Base-by-base conservation (phyloP, 2,113 vertebrate species). In the Microcebus murinus region DNA sequence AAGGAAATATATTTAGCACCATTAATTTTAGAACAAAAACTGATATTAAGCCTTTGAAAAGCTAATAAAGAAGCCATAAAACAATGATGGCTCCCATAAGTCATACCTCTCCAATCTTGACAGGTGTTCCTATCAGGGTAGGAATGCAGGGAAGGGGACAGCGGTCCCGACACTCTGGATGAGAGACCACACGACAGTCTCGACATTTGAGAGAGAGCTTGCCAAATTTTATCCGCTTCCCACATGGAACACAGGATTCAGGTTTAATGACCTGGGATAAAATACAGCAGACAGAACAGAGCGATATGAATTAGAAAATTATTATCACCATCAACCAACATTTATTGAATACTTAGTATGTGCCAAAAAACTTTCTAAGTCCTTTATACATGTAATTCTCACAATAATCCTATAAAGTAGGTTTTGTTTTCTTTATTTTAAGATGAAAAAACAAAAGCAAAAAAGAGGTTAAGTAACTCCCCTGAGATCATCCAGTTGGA, bases 211-310 rank as follows among this genome's bases (percentile, higher is more conserved):
- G 98, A 0, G 99, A 99, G 68, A 99, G 97, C 98, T 99, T 99
- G 7, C 99, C 99, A 98, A 99, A 99, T 97, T 99, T 99, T 89
- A 99, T 99, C 90, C 99, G 99, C 97, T 99, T 99, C 1, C 99
- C 99, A 91, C 99, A 99, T 0, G 99, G 99, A n/a, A 99, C 99
- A 29, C 99, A 99, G 0, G 99, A 99, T 76, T 99, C 99, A 0
- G 99, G 99, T 96, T 99, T 99, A 97, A 99, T 99, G 97, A 99
- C 99, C 99, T 99, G 55, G 0, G 85, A 93, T 65, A 55, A 86
- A 50, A 81, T 0, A 57, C 34, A 31, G 42, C 61, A 87, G 63
- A 92, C 85, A 42, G 29, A 92, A 86, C 1, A 94, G 39, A 84
- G 29, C 10, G 17, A 42, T 92, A 87, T 45, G 77, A 94, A 79